Base-by-base conservation (phyloP, 1,140 invertebrate species). In the Papilio helenus region DNA sequence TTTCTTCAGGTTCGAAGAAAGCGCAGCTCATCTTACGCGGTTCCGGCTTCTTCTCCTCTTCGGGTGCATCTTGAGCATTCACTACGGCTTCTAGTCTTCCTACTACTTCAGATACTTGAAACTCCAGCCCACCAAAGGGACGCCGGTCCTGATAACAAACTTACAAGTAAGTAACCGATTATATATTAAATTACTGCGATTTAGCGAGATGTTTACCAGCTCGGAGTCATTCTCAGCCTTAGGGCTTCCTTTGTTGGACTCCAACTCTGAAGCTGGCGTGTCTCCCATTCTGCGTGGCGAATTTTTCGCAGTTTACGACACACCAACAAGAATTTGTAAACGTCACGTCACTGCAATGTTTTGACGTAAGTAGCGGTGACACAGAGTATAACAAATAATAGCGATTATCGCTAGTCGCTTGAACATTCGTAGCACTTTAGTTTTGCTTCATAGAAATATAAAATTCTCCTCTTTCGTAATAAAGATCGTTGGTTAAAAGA, bases 31-130 rank as follows among this genome's bases (percentile, higher is more conserved):
- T 90, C 87, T 94, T 94, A 23, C 92, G 87, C 7, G 83, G 79
- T 72, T 94, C 91, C 61, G 83, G 84, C 65, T 90, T 91, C 39
- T 90, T 92, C 34, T 92, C 90, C 46, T 93, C 92, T 68, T 93
- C 91, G n/a, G 79, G 76, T 0, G 76, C 79, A 74, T 93, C 91
- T 42, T 92, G 90, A 39, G 91, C 87, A 80, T 94, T 96, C 0
- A 95, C 95, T 12, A 96, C 96, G 51, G 96, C 96, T 87, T 97
- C 96, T 44, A 97, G 89, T 74, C 96, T 93, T 73, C 95, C 96
- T 81, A 96, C 96, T 82, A 96, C 96, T 86, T 96, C 95, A 7
- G 96, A 96, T 42, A 96, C 96, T 90, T 96, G 96, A 88, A 96
- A 96, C 87, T 96, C 96, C 82, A 97, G 90, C 61, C 95, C 95